These are phyloP conservation scores for Rosalia funebris DNA, from an alignment of 2,888 invertebrate genomes.

Conservation along the genomic window DNA sequence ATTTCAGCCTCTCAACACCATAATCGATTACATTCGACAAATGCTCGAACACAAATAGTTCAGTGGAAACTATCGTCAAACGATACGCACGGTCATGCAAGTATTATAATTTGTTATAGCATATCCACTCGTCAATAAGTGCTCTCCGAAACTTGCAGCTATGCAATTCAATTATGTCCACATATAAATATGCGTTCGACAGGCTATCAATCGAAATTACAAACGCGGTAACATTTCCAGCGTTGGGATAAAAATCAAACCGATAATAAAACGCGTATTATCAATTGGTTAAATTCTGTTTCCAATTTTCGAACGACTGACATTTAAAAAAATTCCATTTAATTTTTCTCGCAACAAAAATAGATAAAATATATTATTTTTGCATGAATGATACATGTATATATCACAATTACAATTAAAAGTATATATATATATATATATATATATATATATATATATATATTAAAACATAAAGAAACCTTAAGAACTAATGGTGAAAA, in stretches of 20 bases:
- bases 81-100: conserved; percentile 17
- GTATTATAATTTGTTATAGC: conserved; percentile 26
- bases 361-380: too few relatives aligned
- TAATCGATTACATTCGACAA: conserved; percentile 38
- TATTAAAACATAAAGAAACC: too few relatives aligned
- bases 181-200: conserved; percentile 17
- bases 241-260: conserved; percentile 17
- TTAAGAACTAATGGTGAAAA: too few relatives aligned
- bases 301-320: too few relatives aligned
- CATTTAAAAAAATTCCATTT: too few relatives aligned
- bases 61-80: conserved; percentile 23
- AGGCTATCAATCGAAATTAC: conserved; percentile 13
- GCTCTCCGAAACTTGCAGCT: conserved; percentile 23
- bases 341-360: too few relatives aligned
- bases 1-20: conserved; percentile 30
- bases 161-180: conserved; percentile 19
- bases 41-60: conserved; percentile 32
- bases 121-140: conserved; percentile 17
- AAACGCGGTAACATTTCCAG: conserved; percentile 7
- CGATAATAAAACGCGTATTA: conserved; percentile 1
- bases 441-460: too few relatives aligned
- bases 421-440: too few relatives aligned
- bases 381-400: too few relatives aligned
- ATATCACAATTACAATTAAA: too few relatives aligned
- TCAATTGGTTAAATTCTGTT: conserved; percentile 13